phyloP scores from a whole-genome alignment of 2,888 invertebrate genomes.

The Salpingus planirostris region DNA sequence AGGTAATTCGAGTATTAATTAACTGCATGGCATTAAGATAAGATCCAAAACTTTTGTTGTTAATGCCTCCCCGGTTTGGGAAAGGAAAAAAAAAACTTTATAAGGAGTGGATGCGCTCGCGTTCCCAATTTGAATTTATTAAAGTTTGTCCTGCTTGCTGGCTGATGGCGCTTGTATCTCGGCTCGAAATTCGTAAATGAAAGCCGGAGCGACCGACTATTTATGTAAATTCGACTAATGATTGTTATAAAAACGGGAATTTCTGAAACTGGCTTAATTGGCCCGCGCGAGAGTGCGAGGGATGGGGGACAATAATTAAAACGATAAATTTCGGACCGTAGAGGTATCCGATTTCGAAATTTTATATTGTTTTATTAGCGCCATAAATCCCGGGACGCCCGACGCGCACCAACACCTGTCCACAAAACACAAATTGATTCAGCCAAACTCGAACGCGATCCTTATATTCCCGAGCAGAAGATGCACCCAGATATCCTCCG shows the following conservation, averaged over 20 bases:
- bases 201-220: conserved; percentile 21
- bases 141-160: conserved; percentile 18
- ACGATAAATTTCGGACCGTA: conserved; percentile 11
- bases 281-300: conserved; percentile 7
- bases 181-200: conserved; percentile 24
- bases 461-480: no score
- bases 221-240: conserved; percentile 28
- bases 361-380: conserved; percentile 4
- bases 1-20: conserved; percentile 36
- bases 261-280: conserved; percentile 21
- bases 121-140: conserved; percentile 26
- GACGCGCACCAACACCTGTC: no score
- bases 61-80: conserved; percentile 16
- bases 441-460: no score
- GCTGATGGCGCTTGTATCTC: no score
- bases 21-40: conserved; percentile 32
- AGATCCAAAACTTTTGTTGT: conserved; percentile 23
- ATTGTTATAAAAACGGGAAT: conserved; percentile 18
- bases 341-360: conserved; percentile 4
- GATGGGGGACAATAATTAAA: conserved; percentile 8
- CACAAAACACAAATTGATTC: no score
- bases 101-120: conserved; percentile 4
- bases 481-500: no score
- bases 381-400: conserved; percentile 4
- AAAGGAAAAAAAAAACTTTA: conserved; percentile 8